Conservation (phyloP, 2,888 invertebrate genomes). For the Physocephala rufipes region DNA sequence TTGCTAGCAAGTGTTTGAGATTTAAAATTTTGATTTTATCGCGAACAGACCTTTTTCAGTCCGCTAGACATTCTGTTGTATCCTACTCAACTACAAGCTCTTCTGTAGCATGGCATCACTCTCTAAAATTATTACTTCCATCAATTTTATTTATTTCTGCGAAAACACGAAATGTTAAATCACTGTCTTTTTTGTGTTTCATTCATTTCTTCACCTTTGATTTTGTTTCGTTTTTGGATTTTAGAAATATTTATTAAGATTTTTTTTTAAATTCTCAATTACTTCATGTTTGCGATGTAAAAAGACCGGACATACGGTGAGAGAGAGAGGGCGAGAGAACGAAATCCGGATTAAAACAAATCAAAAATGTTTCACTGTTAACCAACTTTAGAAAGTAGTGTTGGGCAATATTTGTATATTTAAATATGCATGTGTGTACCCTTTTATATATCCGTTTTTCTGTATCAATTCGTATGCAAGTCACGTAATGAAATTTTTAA, state of each 20-base stretch:
- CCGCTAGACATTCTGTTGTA: too few relatives aligned
- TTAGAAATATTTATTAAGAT: not conserved
- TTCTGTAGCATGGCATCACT: too few relatives aligned
- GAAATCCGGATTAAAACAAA: not conserved
- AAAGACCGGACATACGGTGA: too few relatives aligned
- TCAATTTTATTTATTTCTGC: too few relatives aligned
- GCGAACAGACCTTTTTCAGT: too few relatives aligned
- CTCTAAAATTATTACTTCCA: too few relatives aligned
- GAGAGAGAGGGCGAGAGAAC: too few relatives aligned
- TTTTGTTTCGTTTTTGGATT: not conserved
- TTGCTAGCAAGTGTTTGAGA: too few relatives aligned
- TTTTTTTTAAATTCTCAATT: not conserved
- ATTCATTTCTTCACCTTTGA: not conserved
- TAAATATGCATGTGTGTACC: slow-evolving; percentile 28
- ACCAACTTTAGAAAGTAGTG: not conserved
- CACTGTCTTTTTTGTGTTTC: too few relatives aligned
- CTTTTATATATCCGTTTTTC: slow-evolving; percentile 7
- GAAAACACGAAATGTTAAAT: too few relatives aligned
- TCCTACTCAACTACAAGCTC: too few relatives aligned
- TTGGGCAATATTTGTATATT: slow-evolving; percentile 3
- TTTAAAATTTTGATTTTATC: too few relatives aligned
- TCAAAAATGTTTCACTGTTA: not conserved
- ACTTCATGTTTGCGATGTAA: not conserved
- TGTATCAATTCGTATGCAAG: slow-evolving; percentile 15
- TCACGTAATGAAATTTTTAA: slow-evolving; percentile 38